Base-by-base conservation (phyloP, 2,113 vertebrate species). In the Sylvilagus bachmani region DNA sequence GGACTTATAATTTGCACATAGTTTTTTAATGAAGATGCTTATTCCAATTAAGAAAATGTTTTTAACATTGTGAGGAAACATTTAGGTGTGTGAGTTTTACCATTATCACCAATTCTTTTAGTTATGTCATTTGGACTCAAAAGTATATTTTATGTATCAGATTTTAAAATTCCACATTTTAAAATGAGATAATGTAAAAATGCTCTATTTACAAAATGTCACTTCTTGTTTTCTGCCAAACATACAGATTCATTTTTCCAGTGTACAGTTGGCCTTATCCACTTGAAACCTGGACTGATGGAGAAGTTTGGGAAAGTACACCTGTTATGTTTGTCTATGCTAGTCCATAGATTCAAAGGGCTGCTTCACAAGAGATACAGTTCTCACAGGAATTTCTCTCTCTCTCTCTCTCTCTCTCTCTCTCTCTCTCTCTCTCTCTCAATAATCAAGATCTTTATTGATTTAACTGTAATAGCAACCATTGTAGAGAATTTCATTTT, bases 381-480 rank as follows among this genome's bases (percentile, higher is more conserved):
- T 38, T 86, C 31, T 53, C 71, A 64, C 5, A 36, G 61, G 61
- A 75, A 88, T 89, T 64, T 95, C 17, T 44, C 44, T 44, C 44
- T n/a, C 14, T 44, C 38, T 44, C 44, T 89, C 62, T 95, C 17
- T 44, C 44, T 44, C 44, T n/a, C 14, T 44, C 38, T 44, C 44
- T 44, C 44, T 44, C 44, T 38, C 4, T 38, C 38, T 44, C 38
- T 44, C 44, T 44, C 44, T 44, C 5, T 44, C 44, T 44, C 44
- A 7, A 98, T 98, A 98, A 98, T 96, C 98, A 98, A 98, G 44
- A 98, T 98, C 97, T 99, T 99, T 99, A 99, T 99, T 99, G 98
- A 99, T 98, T 98, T 98, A 98, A 98, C 97, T 98, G 98, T 98
- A 99, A 99, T 98, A 99, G 99, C 98, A 99, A 99, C 98, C 98